A percentile compares a stretch with the other conserved stretches of the same genome.
Evolutionary conservation across 2,113 vertebrate genomes (phyloP).

Genomic region (Burhinus oedicnemus): DNA sequence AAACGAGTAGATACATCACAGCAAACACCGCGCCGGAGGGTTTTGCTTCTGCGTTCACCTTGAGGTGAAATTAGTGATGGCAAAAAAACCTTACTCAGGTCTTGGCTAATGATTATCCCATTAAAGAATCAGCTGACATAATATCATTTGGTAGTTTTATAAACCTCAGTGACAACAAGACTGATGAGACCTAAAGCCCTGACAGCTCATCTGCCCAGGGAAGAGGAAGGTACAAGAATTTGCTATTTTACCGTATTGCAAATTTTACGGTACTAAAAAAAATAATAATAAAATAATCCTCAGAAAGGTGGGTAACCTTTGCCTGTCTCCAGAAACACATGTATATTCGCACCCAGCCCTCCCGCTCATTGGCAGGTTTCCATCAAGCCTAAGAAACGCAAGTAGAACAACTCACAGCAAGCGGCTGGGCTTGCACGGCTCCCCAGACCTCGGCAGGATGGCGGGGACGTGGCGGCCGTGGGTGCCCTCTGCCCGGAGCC

Average conservation of each 20-base stretch:
- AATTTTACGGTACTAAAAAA: not conserved
- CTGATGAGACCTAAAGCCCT: constrained; percentile 58
- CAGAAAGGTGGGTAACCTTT: not conserved
- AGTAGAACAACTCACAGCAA: not conserved
- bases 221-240: not conserved
- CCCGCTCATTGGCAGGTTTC: not conserved
- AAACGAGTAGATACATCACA: rapidly evolving
- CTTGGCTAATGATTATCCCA: constrained; percentile 51
- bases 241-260: not conserved
- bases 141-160: constrained; percentile 68
- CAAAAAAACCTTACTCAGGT: constrained; percentile 53
- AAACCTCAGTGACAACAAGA: constrained; percentile 75
- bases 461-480: rapidly evolving
- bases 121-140: constrained; percentile 53
- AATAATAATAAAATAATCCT: not conserved
- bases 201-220: not conserved
- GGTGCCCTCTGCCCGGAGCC: not conserved
- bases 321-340: not conserved
- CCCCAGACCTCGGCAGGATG: rapidly evolving
- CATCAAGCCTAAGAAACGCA: not conserved
- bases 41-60: not conserved
- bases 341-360: not conserved
- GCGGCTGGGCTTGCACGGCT: rapidly evolving
- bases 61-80: constrained; percentile 37
- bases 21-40: rapidly evolving